These are phyloP conservation scores for Coenonympha arcania DNA, from an alignment of 2,888 invertebrate species.

Conservation along the genomic window DNA sequence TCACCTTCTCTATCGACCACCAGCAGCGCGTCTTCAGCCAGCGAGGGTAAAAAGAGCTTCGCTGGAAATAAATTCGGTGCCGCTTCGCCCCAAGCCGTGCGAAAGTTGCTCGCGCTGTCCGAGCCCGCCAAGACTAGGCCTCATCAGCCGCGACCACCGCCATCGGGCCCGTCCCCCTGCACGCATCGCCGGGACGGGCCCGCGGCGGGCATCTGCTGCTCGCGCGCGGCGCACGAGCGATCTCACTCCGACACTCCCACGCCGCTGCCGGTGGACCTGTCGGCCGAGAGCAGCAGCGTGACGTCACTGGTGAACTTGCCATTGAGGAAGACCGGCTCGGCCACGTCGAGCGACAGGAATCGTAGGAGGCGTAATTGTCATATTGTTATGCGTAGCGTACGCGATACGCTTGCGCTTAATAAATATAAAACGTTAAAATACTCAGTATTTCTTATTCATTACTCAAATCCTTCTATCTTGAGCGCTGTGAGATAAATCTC, in stretches of 20 bases:
- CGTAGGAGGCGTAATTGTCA: no score
- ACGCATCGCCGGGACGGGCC: slow-evolving; percentile 78
- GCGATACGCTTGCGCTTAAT: no score
- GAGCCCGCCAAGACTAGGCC: slow-evolving; percentile 91
- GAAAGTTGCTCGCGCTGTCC: slow-evolving; percentile 93
- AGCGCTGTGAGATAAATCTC: neutral
- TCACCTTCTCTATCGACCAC: slow-evolving; percentile 95
- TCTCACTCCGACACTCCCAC: slow-evolving; percentile 93
- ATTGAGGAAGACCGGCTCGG: slow-evolving; percentile 90
- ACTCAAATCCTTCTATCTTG: neutral
- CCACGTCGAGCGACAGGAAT: slow-evolving; percentile 94
- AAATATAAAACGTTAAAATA: no score
- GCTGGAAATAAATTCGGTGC: slow-evolving; percentile 84
- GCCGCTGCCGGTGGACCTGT: slow-evolving; percentile 88
- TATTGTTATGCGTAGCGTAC: no score
- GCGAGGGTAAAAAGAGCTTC: slow-evolving; percentile 78
- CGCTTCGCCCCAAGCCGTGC: slow-evolving; percentile 96
- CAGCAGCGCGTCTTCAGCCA: slow-evolving; percentile 91
- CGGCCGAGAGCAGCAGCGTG: slow-evolving; percentile 95
- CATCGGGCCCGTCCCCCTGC: slow-evolving; percentile 78
- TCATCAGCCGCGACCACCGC: slow-evolving; percentile 83
- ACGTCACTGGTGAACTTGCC: slow-evolving; percentile 93
- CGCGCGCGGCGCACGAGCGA: slow-evolving; percentile 85
- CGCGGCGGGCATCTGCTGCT: slow-evolving; percentile 57
- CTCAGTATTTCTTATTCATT: neutral